Evolutionary conservation across 2,797 vertebrate species (phyloP).

Genomic region (Gallirallus australis): DNA sequence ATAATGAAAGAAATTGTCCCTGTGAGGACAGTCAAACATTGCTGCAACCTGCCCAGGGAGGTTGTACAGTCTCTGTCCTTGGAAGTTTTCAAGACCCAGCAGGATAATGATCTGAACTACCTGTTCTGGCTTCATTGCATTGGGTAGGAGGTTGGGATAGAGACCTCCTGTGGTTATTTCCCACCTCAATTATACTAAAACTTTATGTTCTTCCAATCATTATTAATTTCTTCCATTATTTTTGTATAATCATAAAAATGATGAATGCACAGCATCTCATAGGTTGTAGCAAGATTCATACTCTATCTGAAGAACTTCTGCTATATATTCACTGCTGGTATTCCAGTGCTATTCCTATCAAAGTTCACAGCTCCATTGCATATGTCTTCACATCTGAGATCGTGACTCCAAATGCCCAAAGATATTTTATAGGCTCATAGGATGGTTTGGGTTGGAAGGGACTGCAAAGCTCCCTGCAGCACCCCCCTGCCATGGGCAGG

Average conservation of each 20-base stretch:
- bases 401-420: not conserved
- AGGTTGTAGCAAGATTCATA: not conserved
- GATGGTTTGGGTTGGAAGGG: too few species aligned
- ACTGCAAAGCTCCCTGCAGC: too few species aligned
- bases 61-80: not conserved
- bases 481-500: too few species aligned
- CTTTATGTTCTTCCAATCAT: rapidly evolving
- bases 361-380: not conserved
- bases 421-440: not conserved
- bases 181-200: not conserved
- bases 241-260: not conserved
- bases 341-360: not conserved
- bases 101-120: too few species aligned
- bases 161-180: not conserved
- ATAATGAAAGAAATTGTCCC: not conserved
- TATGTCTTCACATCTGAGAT: not conserved
- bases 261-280: not conserved
- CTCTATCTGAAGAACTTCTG: not conserved
- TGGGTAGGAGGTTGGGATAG: not conserved
- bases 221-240: not conserved
- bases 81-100: not conserved
- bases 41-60: not conserved
- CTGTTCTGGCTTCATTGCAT: not conserved
- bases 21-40: not conserved
- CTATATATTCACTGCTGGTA: not conserved